These are phyloP conservation scores for Pangasius sanitwongsei DNA, from an alignment of 2,797 vertebrate species.

Conservation along the genomic window DNA sequence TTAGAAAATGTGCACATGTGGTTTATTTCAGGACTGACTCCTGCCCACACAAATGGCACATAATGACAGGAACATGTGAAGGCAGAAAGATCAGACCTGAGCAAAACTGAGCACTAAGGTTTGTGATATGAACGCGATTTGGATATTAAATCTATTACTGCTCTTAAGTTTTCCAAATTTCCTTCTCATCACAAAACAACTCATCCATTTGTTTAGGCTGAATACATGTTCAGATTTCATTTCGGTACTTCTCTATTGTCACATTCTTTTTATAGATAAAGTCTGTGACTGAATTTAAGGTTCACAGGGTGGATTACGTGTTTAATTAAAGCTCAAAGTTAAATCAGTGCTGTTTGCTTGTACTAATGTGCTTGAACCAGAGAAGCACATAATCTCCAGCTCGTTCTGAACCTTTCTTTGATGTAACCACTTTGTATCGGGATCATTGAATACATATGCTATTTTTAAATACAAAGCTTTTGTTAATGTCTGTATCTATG, in stretches of 20 bases:
- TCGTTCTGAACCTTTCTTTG: background rate
- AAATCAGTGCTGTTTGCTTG: background rate
- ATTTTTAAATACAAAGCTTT: background rate
- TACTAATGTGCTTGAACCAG: background rate
- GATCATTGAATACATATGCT: background rate
- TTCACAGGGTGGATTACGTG: background rate
- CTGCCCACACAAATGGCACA: background rate
- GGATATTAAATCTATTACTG: background rate
- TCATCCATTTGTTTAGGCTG: background rate
- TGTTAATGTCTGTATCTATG: background rate
- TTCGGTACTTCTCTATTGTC: background rate
- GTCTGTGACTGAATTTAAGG: background rate
- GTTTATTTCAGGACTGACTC: background rate
- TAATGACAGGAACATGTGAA: background rate
- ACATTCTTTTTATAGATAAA: slow-evolving; percentile 11
- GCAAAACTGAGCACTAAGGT: background rate
- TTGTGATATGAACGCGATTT: too few relatives aligned
- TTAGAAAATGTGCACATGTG: background rate
- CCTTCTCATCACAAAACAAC: background rate
- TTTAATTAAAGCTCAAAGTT: slow-evolving; percentile 2
- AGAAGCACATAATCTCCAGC: background rate
- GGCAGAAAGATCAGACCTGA: background rate
- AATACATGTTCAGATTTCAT: background rate
- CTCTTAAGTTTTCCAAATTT: background rate
- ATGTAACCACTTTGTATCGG: background rate